Percentiles rank a stretch among this genome's conserved stretches.
phyloP scores from a whole-genome alignment of 2,797 vertebrate genomes.

The Poeciliopsis paucimaculata region DNA sequence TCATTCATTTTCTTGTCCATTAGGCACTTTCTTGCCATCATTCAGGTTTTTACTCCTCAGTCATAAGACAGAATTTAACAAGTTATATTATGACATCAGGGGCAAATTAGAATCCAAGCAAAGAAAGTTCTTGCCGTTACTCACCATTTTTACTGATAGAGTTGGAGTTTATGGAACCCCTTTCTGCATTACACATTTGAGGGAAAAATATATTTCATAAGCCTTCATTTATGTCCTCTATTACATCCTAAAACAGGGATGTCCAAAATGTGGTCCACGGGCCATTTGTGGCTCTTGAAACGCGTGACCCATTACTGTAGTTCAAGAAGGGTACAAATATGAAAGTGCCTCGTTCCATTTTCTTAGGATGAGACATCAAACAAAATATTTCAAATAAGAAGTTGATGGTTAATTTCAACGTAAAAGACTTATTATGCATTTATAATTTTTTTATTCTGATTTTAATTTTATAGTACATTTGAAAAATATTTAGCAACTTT shows the following conservation, averaged over 20 bases:
- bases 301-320: not conserved
- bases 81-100: slow-evolving; percentile 40
- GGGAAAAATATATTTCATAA: not conserved
- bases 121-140: slow-evolving; percentile 19
- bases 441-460: not conserved
- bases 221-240: not conserved
- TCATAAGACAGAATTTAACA: slow-evolving; percentile 41
- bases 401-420: not conserved
- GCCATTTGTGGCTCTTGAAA: not conserved
- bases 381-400: not conserved
- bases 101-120: slow-evolving; percentile 3
- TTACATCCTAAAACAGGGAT: not conserved
- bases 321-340: not conserved
- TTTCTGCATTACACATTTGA: slow-evolving; percentile 35
- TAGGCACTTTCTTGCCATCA: slow-evolving; percentile 48
- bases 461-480: not conserved
- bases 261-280: not conserved
- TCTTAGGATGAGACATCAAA: not conserved
- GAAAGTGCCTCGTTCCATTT: not conserved
- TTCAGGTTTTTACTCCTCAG: slow-evolving; percentile 36
- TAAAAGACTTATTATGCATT: not conserved
- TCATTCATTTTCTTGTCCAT: slow-evolving; percentile 57
- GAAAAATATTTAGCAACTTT: not conserved
- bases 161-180: slow-evolving; percentile 18
- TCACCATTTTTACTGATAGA: slow-evolving; percentile 22